Base-by-base conservation (phyloP, 2,797 vertebrate species). In the Bradypus variegatus region DNA sequence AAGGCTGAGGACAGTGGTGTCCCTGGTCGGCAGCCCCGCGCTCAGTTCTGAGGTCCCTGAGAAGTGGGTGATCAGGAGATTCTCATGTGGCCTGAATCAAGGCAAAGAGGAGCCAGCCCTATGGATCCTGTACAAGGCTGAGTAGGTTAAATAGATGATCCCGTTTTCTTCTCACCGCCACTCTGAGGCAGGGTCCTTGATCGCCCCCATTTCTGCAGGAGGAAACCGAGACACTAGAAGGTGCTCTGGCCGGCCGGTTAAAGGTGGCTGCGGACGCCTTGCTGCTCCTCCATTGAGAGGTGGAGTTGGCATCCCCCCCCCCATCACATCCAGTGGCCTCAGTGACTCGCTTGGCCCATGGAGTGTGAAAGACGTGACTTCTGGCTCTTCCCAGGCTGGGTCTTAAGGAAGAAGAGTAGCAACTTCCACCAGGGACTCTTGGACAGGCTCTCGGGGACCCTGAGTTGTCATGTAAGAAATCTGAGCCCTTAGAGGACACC, bases 1-100 rank as follows among this genome's bases (percentile, higher is more conserved):
- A 0, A 0, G 4, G 53, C 18, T 0, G 2, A 9, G 80, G n/a
- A 5, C 8, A 48, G 6, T 19, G 11, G 5, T 0, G 2, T 25
- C n/a, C 1, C 7, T 0, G 3, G 62, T 0, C 3, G 2, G 25
- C 19, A 2, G 76, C 36, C 31, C 2, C 6, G 0, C 1, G 5
- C 3, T 7, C 23, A 0, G 1, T 8, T 53, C 73, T 60, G 65
- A 67, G 36, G 21, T 6, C n/a, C 53, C 50, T 2, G 21, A 33
- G 76, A 62, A 27, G 2, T 60, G 50, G 1, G 9, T 1, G 8
- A 7, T 29, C 23, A 6, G 38, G 75, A 27, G 41, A 36, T n/a
- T 70, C 55, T 6, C 11, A 1, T 45, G 14, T 12, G 11, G 33
- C 13, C 1, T 18, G 29, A 45, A n/a, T 2, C 15, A 1, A 23